Evolutionary conservation across 2,797 vertebrate species (phyloP).

Genomic region (Takifugu rubripes): DNA sequence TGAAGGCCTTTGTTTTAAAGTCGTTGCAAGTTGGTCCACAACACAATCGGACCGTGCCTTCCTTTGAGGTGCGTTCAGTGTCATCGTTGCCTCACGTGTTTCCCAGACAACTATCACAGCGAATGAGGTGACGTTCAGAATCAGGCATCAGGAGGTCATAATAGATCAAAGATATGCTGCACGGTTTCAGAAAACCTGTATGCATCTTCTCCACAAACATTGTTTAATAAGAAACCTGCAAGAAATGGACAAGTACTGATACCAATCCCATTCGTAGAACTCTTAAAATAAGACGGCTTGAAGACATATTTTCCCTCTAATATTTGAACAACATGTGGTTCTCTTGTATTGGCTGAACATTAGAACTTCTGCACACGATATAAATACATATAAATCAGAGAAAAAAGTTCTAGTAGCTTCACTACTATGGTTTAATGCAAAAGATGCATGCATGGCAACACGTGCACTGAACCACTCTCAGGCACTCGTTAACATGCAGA

Average conservation of each 20-base stretch:
- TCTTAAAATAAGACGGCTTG: too few relatives aligned
- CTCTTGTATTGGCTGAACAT: too few relatives aligned
- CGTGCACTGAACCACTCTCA: conserved; percentile 31
- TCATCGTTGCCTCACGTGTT: not conserved
- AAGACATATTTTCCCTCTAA: too few relatives aligned
- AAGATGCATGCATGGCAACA: conserved; percentile 27
- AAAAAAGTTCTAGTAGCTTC: conserved; percentile 16
- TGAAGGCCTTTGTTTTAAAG: conserved; percentile 12
- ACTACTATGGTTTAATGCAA: conserved; percentile 33
- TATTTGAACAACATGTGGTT: too few relatives aligned
- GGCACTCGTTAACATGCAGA: conserved; percentile 42
- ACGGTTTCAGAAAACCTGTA: too few relatives aligned
- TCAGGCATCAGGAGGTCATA: too few relatives aligned
- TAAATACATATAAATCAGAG: not conserved
- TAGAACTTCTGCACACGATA: not conserved
- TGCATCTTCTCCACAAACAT: too few relatives aligned
- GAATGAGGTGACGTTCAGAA: too few relatives aligned
- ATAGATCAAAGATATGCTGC: too few relatives aligned
- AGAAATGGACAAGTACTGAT: too few relatives aligned
- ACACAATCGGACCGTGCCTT: not conserved
- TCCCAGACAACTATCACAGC: not conserved
- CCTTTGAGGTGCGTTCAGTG: not conserved
- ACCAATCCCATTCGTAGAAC: too few relatives aligned
- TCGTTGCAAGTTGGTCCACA: conserved; percentile 10
- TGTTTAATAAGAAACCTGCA: too few relatives aligned